phyloP scores from a whole-genome alignment of 2,797 vertebrate species.

The Luscinia luscinia region DNA sequence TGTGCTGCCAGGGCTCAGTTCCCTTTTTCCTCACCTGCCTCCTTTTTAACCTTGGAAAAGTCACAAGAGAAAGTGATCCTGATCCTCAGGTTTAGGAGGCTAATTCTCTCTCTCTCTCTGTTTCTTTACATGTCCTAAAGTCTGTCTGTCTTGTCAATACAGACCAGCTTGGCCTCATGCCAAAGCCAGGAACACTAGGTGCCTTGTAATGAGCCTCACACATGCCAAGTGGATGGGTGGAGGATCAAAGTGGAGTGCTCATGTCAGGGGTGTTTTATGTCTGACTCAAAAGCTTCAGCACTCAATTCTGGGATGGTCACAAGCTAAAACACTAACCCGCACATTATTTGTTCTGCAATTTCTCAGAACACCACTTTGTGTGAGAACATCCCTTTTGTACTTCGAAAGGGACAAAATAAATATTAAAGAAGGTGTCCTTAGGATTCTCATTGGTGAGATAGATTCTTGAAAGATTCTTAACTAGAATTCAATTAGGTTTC shows the following conservation, averaged over 20 bases:
- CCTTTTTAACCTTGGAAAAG: background rate
- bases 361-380: background rate
- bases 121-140: background rate
- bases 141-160: conserved; percentile 14
- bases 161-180: conserved; percentile 1
- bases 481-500: background rate
- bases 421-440: background rate
- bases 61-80: conserved; percentile 1
- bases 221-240: background rate
- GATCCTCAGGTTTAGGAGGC: background rate
- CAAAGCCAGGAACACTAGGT: conserved; percentile 43
- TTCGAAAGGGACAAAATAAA: conserved; percentile 5
- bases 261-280: conserved; percentile 17
- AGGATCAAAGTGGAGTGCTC: background rate
- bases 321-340: background rate
- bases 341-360: background rate
- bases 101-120: background rate
- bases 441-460: background rate
- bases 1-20: background rate
- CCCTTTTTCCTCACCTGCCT: conserved; percentile 6
- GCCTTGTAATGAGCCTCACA: conserved; percentile 25
- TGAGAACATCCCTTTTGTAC: background rate
- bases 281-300: conserved; percentile 35
- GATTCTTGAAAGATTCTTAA: background rate
- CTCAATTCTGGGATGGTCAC: background rate